phyloP scores from a whole-genome alignment of 2,797 vertebrate species.

The Trematomus bernacchii region DNA sequence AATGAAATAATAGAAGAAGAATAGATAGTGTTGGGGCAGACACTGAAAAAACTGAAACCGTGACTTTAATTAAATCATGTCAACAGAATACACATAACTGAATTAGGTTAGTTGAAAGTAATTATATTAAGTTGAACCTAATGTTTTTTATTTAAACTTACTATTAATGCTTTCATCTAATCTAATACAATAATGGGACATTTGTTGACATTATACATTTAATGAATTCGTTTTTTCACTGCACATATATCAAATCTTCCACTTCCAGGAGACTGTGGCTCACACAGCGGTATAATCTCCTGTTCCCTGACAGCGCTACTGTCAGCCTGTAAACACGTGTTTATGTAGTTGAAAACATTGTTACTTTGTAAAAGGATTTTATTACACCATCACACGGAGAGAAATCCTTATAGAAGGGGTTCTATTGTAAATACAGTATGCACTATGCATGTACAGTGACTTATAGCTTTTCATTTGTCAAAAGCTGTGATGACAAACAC shows the following conservation, averaged over 20 bases:
- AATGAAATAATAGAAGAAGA: conserved; percentile 4
- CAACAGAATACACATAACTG: too few species aligned
- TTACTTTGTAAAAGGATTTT: conserved; percentile 27
- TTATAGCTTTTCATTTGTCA: conserved; percentile 53
- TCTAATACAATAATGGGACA: too few species aligned
- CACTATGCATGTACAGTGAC: conserved; percentile 70
- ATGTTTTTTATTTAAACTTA: too few species aligned
- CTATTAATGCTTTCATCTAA: too few species aligned
- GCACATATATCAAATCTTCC: background rate
- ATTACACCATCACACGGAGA: conserved; percentile 9
- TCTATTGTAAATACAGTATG: conserved; percentile 69
- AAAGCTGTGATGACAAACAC: conserved; percentile 56
- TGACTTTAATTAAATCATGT: too few species aligned
- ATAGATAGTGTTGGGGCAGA: conserved; percentile 11
- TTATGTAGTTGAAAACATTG: conserved; percentile 31
- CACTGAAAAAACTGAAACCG: too few species aligned
- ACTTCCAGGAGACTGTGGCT: conserved; percentile 25
- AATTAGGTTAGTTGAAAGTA: too few species aligned
- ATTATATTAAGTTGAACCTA: too few species aligned
- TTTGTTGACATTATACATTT: too few species aligned
- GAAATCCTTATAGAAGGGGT: conserved; percentile 25
- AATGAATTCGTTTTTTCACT: too few species aligned
- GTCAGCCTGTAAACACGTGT: conserved; percentile 28
- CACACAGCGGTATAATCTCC: conserved; percentile 50
- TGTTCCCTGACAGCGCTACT: conserved; percentile 44